These are phyloP conservation scores for Cynodonichthys magdalenae DNA, from an alignment of 2,797 vertebrate genomes.

Conservation along the genomic window DNA sequence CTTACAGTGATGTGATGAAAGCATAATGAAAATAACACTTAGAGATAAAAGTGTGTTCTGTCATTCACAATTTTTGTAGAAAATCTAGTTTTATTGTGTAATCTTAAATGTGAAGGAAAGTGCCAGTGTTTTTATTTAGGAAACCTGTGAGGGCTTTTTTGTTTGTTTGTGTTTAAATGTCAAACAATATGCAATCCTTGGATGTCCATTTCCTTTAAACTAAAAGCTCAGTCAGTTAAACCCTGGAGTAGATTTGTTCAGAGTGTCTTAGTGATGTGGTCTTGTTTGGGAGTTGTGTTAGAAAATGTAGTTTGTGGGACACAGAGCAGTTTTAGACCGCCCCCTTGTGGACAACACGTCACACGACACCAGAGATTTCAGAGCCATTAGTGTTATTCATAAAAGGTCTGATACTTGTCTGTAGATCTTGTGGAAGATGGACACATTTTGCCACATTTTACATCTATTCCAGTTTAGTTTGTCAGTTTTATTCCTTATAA, in stretches of 20 bases:
- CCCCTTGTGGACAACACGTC: slow-evolving; percentile 52
- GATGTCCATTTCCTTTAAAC: slow-evolving; percentile 60
- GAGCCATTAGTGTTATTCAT: slow-evolving; percentile 4
- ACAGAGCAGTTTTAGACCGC: slow-evolving; percentile 45
- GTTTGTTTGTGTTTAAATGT: slow-evolving; percentile 63
- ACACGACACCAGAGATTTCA: slow-evolving; percentile 12
- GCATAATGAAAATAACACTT: slow-evolving; percentile 42
- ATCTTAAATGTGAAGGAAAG: slow-evolving; percentile 60
- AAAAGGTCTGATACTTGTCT: slow-evolving; percentile 6
- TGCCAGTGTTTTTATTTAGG: slow-evolving; percentile 68
- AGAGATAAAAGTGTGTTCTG: slow-evolving; percentile 13
- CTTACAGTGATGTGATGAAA: slow-evolving; percentile 23
- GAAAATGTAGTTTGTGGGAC: slow-evolving; percentile 16
- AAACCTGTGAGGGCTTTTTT: slow-evolving; percentile 27
- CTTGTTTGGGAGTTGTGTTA: slow-evolving; percentile 34
- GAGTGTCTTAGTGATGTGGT: slow-evolving; percentile 41
- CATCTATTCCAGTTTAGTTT: slow-evolving; percentile 20
- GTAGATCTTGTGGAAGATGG: slow-evolving; percentile 19
- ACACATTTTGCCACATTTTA: slow-evolving; percentile 20
- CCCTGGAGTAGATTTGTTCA: slow-evolving; percentile 29
- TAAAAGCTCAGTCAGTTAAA: slow-evolving; percentile 33
- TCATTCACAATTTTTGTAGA: slow-evolving; percentile 47
- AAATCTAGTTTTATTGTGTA: slow-evolving; percentile 40
- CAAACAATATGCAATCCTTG: slow-evolving; percentile 76
- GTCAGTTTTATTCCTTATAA: slow-evolving; percentile 19